Evolutionary conservation across 2,797 vertebrate genomes (phyloP).

Genomic region (Sebastes nivosus): DNA sequence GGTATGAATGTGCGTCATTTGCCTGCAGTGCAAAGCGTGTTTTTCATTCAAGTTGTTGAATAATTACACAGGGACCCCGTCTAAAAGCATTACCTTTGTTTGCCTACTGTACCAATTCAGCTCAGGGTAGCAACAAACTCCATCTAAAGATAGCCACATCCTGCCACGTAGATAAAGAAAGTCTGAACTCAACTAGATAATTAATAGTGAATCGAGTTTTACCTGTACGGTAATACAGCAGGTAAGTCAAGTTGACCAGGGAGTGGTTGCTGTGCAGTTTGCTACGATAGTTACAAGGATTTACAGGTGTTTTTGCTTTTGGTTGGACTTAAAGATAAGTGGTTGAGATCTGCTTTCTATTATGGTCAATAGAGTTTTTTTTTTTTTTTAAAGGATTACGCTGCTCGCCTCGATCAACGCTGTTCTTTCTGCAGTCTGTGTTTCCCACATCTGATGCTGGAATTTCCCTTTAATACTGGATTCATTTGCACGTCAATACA

Average conservation of each 20-base stretch:
- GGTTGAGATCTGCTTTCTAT: not conserved
- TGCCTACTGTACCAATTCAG: not conserved
- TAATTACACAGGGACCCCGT: slow-evolving; percentile 33
- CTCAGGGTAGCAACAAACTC: not conserved
- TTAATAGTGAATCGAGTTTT: not conserved
- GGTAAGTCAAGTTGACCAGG: not conserved
- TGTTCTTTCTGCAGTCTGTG: not conserved
- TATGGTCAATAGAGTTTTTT: not conserved
- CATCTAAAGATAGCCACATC: slow-evolving; percentile 2
- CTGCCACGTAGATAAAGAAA: not conserved
- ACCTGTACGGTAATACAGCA: not conserved
- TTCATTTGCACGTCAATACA: no score
- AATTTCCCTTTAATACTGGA: no score
- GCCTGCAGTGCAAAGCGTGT: slow-evolving; percentile 21
- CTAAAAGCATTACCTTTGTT: slow-evolving; percentile 17
- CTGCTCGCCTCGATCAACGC: not conserved
- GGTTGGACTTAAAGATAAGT: not conserved
- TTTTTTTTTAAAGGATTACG: not conserved
- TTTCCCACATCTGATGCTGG: not conserved
- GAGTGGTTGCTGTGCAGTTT: not conserved
- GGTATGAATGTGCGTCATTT: slow-evolving; percentile 18
- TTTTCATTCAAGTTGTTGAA: slow-evolving; percentile 28
- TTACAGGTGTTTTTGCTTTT: fast-evolving
- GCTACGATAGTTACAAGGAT: not conserved
- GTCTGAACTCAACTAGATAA: not conserved